Conservation (phyloP, 2,113 vertebrate genomes). For the Cyphomyrus discorhynchus region DNA sequence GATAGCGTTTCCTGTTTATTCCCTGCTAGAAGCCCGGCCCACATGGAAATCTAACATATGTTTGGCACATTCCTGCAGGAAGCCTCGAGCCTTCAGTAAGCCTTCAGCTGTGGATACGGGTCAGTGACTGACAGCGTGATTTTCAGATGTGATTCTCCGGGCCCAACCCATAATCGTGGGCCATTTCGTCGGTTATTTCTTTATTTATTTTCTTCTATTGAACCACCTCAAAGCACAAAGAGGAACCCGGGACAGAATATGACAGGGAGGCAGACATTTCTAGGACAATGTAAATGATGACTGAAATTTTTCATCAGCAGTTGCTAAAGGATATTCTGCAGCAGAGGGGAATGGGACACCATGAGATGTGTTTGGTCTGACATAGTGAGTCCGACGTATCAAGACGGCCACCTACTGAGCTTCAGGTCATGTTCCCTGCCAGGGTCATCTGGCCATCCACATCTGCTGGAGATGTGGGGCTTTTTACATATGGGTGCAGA, state of each 20-base stretch:
- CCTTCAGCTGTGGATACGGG: neutral
- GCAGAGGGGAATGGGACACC: neutral
- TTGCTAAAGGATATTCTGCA: neutral
- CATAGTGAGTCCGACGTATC: neutral
- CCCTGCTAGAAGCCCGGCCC: conserved; percentile 17
- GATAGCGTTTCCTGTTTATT: conserved; percentile 29
- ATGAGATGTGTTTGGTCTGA: neutral
- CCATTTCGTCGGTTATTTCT: neutral
- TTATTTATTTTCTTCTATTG: neutral
- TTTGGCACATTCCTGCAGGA: conserved; percentile 30
- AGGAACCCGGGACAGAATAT: neutral
- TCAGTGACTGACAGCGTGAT: neutral
- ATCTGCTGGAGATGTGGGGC: neutral
- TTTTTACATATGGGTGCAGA: neutral
- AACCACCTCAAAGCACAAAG: neutral
- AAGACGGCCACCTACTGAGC: neutral
- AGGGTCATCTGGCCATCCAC: neutral
- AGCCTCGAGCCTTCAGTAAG: conserved; percentile 7
- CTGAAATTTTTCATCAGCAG: neutral
- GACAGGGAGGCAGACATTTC: neutral
- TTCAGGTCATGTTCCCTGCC: neutral
- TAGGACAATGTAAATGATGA: neutral
- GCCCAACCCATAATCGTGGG: neutral
- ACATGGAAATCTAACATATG: conserved; percentile 23
- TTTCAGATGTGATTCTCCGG: neutral